These are phyloP conservation scores for Platycheirus rosarum DNA, from an alignment of 2,888 invertebrate genomes.

Conservation along the genomic window DNA sequence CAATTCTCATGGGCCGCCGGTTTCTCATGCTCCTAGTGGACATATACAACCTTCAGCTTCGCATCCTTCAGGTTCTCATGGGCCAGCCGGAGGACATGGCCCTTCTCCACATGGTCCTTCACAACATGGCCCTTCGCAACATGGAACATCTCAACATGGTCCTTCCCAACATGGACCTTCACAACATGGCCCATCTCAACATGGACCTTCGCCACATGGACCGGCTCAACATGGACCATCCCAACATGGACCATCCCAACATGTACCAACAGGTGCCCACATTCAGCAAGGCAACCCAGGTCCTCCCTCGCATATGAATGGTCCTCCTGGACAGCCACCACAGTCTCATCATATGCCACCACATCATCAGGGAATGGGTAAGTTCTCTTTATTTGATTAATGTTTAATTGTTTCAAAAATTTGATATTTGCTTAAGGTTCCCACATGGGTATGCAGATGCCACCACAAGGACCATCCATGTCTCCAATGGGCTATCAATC, in stretches of 20 bases:
- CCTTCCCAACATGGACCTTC: conserved; percentile 76
- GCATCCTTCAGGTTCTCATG: conserved; percentile 74
- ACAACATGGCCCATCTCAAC: conserved; percentile 80
- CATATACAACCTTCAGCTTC: conserved; percentile 83
- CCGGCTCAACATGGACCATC: conserved; percentile 70
- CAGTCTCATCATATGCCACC: conserved; percentile 85
- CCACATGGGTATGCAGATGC: conserved; percentile 83
- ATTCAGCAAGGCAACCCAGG: conserved; percentile 82
- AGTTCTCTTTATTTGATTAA: too few species aligned
- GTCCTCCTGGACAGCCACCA: conserved; percentile 83
- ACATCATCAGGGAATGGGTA: conserved; percentile 84
- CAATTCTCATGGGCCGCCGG: conserved; percentile 77
- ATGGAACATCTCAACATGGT: conserved; percentile 69
- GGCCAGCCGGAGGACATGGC: conserved; percentile 64
- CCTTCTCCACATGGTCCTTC: conserved; percentile 80
- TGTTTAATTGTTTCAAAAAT: neutral
- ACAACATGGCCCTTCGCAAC: conserved; percentile 83
- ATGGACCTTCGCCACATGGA: conserved; percentile 81
- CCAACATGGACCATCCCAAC: conserved; percentile 77
- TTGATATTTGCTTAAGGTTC: conserved; percentile 76
- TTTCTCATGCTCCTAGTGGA: conserved; percentile 79
- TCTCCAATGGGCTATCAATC: conserved; percentile 85
- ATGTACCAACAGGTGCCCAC: conserved; percentile 75
- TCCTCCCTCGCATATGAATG: conserved; percentile 82
- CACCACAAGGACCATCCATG: conserved; percentile 83